Evolutionary conservation across 1,140 invertebrate genomes (phyloP).

Genomic region (Drosophila kurseongensis): DNA sequence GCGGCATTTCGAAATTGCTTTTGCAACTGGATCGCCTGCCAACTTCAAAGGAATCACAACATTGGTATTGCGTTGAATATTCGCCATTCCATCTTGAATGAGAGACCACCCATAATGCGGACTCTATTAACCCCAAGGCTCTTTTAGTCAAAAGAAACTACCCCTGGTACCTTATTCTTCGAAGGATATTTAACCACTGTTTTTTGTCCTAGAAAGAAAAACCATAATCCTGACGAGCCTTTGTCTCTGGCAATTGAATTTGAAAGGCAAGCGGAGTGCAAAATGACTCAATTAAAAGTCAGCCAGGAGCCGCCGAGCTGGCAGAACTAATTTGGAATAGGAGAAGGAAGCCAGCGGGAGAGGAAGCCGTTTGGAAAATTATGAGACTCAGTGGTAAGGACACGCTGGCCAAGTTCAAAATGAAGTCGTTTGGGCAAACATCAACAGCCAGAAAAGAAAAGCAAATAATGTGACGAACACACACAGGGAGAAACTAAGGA

Average conservation of each 20-base stretch:
- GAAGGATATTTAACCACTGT: conserved; percentile 11
- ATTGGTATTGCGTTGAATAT: too few relatives aligned
- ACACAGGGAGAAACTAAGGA: not conserved
- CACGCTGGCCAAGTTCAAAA: conserved; percentile 52
- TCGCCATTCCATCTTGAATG: conserved; percentile 6
- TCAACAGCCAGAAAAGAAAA: conserved; percentile 27
- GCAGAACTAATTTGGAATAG: conserved; percentile 64
- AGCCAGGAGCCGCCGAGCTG: conserved; percentile 41
- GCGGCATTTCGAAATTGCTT: conserved; percentile 15
- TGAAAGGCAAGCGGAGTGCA: conserved; percentile 65
- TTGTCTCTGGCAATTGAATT: conserved; percentile 63
- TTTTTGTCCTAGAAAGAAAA: not conserved
- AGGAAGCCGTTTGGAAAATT: conserved; percentile 39
- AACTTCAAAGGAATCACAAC: conserved; percentile 42
- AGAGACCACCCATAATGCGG: conserved; percentile 32
- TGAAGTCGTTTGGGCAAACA: conserved; percentile 71
- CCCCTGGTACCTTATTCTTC: conserved; percentile 4
- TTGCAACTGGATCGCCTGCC: conserved; percentile 18
- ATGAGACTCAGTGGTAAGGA: conserved; percentile 26
- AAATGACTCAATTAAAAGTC: conserved; percentile 74
- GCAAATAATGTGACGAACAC: conserved; percentile 47
- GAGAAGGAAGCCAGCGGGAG: conserved; percentile 45
- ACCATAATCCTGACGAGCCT: conserved; percentile 27
- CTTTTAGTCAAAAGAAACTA: not conserved
- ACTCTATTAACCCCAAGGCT: conserved; percentile 24